Evolutionary conservation across 2,113 vertebrate genomes (phyloP).

Genomic region (Zapus hudsonius): DNA sequence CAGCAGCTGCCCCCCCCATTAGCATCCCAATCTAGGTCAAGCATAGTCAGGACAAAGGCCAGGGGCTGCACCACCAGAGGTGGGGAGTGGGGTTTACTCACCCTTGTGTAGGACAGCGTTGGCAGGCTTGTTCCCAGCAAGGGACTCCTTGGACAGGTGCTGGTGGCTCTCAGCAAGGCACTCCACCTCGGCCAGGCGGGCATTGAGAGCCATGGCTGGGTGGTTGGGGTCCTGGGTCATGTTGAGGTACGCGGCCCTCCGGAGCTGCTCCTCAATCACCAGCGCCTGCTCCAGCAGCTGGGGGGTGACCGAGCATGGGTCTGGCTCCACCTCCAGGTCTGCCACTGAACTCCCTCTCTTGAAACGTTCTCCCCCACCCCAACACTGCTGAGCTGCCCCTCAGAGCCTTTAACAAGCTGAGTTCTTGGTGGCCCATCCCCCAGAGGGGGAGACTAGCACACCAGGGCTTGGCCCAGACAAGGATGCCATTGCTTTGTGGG

Average conservation of each 20-base stretch:
- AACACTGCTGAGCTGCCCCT: background rate
- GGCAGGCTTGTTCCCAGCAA: constrained; percentile 97
- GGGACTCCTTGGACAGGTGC: constrained; percentile 98
- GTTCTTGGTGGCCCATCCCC: background rate
- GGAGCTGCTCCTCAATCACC: constrained; percentile 98
- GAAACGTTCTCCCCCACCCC: background rate
- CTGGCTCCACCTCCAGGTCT: accelerated
- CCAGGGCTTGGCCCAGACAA: accelerated
- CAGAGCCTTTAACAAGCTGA: background rate
- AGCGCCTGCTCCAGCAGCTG: constrained; percentile 98
- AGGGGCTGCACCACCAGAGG: accelerated
- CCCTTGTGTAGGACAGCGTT: constrained; percentile 98
- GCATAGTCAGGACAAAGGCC: background rate
- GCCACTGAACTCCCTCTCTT: background rate
- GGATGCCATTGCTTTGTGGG: background rate
- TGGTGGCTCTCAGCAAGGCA: constrained; percentile 99
- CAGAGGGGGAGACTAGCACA: accelerated
- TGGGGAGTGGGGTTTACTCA: constrained; percentile 45
- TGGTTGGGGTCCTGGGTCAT: constrained; percentile 98
- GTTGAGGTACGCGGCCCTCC: constrained; percentile 97
- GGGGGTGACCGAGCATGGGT: accelerated
- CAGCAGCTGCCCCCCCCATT: background rate
- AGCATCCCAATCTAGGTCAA: accelerated
- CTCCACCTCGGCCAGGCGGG: constrained; percentile 96
- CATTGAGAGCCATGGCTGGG: constrained; percentile 97